Percentiles rank a stretch among this genome's conserved stretches.
Evolutionary conservation across 2,797 vertebrate genomes (phyloP).

Genomic region (Hyperoplus immaculatus): DNA sequence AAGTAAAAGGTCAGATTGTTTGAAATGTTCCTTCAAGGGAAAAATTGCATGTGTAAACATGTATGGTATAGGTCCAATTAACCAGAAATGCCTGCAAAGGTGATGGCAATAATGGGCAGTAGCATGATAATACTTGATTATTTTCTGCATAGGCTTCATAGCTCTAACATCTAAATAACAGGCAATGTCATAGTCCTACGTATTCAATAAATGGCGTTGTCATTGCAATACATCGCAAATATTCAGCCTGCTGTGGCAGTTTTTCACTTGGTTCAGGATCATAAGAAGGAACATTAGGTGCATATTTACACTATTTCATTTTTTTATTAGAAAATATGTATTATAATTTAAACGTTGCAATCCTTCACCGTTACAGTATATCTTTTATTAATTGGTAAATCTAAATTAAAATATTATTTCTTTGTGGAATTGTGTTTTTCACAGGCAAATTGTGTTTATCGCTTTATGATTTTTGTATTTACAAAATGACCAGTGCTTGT

Average conservation of each 20-base stretch:
- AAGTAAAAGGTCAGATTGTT: constrained; percentile 30
- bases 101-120: not conserved
- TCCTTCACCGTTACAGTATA: not conserved
- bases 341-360: not conserved
- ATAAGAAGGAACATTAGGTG: not conserved
- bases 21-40: constrained; percentile 1
- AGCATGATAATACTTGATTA: not conserved
- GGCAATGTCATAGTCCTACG: too few relatives aligned
- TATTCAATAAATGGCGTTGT: too few relatives aligned
- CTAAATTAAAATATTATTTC: not conserved
- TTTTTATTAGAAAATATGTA: too few relatives aligned
- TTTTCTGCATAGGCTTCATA: not conserved
- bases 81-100: not conserved
- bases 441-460: not conserved
- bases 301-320: not conserved
- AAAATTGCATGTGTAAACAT: not conserved
- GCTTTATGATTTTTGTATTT: not conserved
- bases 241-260: not conserved
- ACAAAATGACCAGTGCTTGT: not conserved
- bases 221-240: too few relatives aligned
- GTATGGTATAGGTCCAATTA: not conserved
- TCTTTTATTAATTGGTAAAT: not conserved
- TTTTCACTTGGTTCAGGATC: not conserved
- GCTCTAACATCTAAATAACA: not conserved
- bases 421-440: not conserved